A percentile compares a stretch with the other conserved stretches of the same genome.
These are phyloP conservation scores for Apocheima hispidaria DNA, from an alignment of 2,888 invertebrate species.

Conservation along the genomic window DNA sequence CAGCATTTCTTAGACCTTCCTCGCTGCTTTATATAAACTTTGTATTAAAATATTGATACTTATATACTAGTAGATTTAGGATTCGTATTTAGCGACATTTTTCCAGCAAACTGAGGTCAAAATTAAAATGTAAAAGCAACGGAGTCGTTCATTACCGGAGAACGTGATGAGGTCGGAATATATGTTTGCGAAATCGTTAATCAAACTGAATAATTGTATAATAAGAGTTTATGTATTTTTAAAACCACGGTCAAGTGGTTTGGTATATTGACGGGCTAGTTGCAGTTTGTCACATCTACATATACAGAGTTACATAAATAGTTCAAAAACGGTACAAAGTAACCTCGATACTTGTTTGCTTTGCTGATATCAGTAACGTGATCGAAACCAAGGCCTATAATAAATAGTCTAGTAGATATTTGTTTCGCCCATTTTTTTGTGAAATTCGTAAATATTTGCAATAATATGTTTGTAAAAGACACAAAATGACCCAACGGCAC, in stretches of 20 bases:
- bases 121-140: conserved; percentile 45
- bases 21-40: neutral
- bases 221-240: conserved; percentile 3
- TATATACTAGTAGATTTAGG: neutral
- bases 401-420: too few relatives aligned
- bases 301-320: too few relatives aligned
- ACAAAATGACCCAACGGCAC: too few relatives aligned
- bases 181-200: conserved; percentile 28
- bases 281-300: neutral
- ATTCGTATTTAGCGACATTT: conserved; percentile 10
- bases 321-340: too few relatives aligned
- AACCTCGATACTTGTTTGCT: too few relatives aligned
- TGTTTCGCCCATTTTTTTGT: too few relatives aligned
- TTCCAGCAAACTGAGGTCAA: conserved; percentile 48
- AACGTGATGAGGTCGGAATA: conserved; percentile 27
- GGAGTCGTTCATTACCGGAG: conserved; percentile 40
- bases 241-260: conserved; percentile 18
- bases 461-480: too few relatives aligned
- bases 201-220: conserved; percentile 13
- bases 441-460: too few relatives aligned
- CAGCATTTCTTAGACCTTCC: too few relatives aligned
- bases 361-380: too few relatives aligned
- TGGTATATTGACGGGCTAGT: conserved; percentile 2
- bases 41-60: neutral
- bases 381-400: too few relatives aligned